Evolutionary conservation across 2,797 vertebrate genomes (phyloP).

Genomic region (Microhierax caerulescens): DNA sequence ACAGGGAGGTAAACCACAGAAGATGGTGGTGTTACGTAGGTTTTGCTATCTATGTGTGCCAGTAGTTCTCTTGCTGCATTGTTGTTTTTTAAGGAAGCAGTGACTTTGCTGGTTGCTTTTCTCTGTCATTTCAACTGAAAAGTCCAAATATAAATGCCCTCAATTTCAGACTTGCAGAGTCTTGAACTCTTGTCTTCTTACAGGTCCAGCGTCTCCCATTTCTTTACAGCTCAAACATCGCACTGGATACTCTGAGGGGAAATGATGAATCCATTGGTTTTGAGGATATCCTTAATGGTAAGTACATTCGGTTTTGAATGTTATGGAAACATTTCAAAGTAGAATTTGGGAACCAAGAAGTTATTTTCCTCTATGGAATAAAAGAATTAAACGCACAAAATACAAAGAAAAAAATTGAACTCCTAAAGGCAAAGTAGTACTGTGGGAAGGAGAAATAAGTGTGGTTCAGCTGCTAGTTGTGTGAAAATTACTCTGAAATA

Average conservation of each 20-base stretch:
- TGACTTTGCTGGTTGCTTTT: background rate
- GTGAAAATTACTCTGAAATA: background rate
- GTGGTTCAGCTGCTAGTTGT: background rate
- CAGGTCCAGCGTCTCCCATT: conserved; percentile 95
- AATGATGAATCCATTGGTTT: conserved; percentile 88
- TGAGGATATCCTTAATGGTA: conserved; percentile 94
- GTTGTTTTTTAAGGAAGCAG: background rate
- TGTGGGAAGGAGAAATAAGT: background rate
- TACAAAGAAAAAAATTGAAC: background rate
- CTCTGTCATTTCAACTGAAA: background rate
- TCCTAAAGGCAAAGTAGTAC: background rate
- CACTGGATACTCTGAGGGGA: conserved; percentile 89
- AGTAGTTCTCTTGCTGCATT: background rate
- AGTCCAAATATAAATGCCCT: background rate
- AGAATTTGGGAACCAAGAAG: background rate
- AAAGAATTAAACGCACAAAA: background rate
- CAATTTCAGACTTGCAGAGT: background rate
- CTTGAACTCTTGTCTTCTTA: background rate
- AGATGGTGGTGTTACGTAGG: background rate
- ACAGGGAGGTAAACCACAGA: background rate
- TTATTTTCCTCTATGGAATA: background rate
- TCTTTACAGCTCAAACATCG: conserved; percentile 91
- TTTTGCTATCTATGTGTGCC: background rate
- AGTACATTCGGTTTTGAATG: background rate
- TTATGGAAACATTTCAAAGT: background rate